Percentiles rank a stretch among this genome's conserved stretches.
phyloP scores from a whole-genome alignment of 2,797 vertebrate genomes.

The Sparus aurata region DNA sequence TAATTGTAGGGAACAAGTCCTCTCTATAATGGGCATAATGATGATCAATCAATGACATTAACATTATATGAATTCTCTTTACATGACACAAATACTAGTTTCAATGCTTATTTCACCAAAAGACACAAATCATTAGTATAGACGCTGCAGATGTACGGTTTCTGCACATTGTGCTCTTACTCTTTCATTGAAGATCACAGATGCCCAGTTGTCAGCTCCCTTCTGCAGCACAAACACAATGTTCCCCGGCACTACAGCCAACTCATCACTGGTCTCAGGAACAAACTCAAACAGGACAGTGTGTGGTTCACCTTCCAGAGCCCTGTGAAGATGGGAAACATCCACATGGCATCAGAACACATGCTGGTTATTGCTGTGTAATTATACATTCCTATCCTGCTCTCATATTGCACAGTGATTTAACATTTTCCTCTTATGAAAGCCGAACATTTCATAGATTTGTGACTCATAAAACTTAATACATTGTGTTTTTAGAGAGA shows the following conservation, averaged over 20 bases:
- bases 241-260: slow-evolving; percentile 95
- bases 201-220: slow-evolving; percentile 95
- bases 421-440: background rate
- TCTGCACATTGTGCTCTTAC: slow-evolving; percentile 71
- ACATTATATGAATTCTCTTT: background rate
- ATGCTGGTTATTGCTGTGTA: background rate
- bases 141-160: background rate
- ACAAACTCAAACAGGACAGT: slow-evolving; percentile 93
- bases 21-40: slow-evolving; percentile 80
- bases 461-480: too few species aligned
- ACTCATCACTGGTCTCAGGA: slow-evolving; percentile 91
- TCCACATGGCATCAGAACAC: background rate
- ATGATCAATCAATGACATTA: background rate
- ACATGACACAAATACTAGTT: background rate
- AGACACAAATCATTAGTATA: background rate
- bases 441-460: too few species aligned
- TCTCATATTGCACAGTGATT: background rate
- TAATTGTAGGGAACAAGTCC: slow-evolving; percentile 97
- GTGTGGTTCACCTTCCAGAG: slow-evolving; percentile 93
- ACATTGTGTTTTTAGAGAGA: background rate
- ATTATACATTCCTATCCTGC: background rate
- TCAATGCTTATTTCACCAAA: background rate
- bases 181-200: slow-evolving; percentile 95
- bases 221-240: slow-evolving; percentile 96
- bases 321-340: slow-evolving; percentile 80